Evolutionary conservation across 2,888 invertebrate species (phyloP).

Genomic region (Odontomyia ornata): DNA sequence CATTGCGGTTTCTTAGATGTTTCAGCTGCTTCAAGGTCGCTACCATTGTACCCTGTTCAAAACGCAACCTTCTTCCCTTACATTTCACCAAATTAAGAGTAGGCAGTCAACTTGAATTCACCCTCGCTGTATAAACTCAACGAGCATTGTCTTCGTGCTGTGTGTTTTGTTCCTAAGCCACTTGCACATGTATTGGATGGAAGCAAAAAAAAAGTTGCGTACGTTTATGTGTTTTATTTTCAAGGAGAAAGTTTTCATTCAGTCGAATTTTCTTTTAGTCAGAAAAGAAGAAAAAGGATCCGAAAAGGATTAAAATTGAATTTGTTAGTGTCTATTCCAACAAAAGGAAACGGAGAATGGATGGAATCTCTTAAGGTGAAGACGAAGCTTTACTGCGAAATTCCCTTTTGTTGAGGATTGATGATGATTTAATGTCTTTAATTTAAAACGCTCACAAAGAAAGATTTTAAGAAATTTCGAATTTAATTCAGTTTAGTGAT

Average conservation of each 20-base stretch:
- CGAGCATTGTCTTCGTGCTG: neutral
- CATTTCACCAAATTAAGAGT: neutral
- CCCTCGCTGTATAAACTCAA: neutral
- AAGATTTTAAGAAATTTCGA: neutral
- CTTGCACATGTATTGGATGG: neutral
- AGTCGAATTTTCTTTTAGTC: conserved; percentile 22
- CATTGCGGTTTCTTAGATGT: conserved; percentile 1
- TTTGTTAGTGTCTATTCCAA: conserved; percentile 40
- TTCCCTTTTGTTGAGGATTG: conserved; percentile 16
- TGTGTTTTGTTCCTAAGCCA: neutral
- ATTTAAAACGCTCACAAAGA: conserved; percentile 13
- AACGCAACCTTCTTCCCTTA: neutral
- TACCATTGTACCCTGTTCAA: neutral
- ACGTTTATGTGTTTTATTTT: conserved; percentile 19
- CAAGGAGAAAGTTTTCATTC: conserved; percentile 29
- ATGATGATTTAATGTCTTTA: conserved; percentile 36
- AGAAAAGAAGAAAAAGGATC: conserved; percentile 25
- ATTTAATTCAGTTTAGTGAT: neutral
- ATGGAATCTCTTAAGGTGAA: conserved; percentile 7
- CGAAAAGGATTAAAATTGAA: conserved; percentile 41
- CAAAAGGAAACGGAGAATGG: conserved; percentile 18
- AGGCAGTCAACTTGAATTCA: neutral
- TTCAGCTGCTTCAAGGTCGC: conserved; percentile 11
- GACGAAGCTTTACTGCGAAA: conserved; percentile 4
- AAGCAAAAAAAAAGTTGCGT: conserved; percentile 27